phyloP scores from a whole-genome alignment of 2,888 invertebrate species.

The Acleris sparsana region DNA sequence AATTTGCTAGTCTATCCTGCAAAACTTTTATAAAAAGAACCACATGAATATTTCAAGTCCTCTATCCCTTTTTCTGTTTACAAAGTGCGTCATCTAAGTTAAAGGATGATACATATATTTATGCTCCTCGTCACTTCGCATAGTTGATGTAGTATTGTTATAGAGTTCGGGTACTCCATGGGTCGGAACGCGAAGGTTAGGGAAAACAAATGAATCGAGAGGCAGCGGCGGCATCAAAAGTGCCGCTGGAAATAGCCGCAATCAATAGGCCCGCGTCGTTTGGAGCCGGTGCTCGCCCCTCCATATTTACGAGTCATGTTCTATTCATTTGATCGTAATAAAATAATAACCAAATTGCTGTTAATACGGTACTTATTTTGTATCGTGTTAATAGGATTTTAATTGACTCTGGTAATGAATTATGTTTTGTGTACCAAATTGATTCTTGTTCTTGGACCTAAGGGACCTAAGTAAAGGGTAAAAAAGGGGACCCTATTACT shows the following conservation, averaged over 20 bases:
- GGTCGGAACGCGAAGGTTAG: constrained; percentile 34
- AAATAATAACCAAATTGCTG: constrained; percentile 12
- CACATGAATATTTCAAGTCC: too few species aligned
- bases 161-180: constrained; percentile 23
- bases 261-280: constrained; percentile 36
- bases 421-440: neutral
- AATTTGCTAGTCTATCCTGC: too few species aligned
- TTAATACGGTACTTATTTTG: neutral
- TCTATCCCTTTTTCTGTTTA: neutral
- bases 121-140: neutral
- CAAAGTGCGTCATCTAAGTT: neutral
- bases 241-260: constrained; percentile 38
- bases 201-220: constrained; percentile 37
- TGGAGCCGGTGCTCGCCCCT: constrained; percentile 19
- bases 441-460: too few species aligned
- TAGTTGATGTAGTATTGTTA: constrained; percentile 27
- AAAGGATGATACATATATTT: neutral
- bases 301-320: constrained; percentile 33
- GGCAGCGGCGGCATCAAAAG: constrained; percentile 33
- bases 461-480: too few species aligned
- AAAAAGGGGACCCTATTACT: too few species aligned
- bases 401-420: neutral
- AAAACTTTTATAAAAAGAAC: neutral
- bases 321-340: constrained; percentile 20
- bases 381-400: neutral